Conservation (phyloP, 2,113 vertebrate genomes). For the Gobius niger region DNA sequence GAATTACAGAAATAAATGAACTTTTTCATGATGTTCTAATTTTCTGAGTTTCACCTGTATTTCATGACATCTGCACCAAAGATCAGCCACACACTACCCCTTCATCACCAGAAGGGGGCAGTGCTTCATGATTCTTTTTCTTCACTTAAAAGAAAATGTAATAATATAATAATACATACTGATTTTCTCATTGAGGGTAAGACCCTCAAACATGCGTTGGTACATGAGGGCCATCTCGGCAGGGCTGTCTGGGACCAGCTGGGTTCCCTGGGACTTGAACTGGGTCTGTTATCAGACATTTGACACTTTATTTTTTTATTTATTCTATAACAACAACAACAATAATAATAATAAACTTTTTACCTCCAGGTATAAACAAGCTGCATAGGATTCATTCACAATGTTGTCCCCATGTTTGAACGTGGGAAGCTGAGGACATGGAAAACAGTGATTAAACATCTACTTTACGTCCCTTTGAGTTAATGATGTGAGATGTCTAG, state of each 20-base stretch:
- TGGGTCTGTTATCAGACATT: slow-evolving; percentile 48
- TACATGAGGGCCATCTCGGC: slow-evolving; percentile 69
- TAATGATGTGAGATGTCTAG: no score
- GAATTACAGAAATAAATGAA: no score
- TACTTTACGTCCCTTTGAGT: not conserved
- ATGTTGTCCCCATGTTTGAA: slow-evolving; percentile 70
- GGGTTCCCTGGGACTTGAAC: slow-evolving; percentile 74
- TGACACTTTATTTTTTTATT: not conserved
- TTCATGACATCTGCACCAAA: no score
- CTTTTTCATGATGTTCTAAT: no score
- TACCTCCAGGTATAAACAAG: slow-evolving; percentile 79
- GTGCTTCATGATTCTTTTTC: not conserved
- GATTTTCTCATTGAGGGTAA: slow-evolving; percentile 69
- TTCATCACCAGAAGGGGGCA: not conserved
- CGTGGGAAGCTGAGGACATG: slow-evolving; percentile 64
- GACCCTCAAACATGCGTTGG: slow-evolving; percentile 74
- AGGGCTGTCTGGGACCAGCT: slow-evolving; percentile 65
- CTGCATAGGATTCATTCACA: slow-evolving; percentile 76
- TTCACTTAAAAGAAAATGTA: not conserved
- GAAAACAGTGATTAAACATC: not conserved
- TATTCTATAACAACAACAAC: no score
- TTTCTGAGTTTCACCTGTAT: no score
- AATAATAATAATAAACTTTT: slow-evolving; percentile 1
- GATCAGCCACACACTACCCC: not conserved
- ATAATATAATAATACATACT: slow-evolving; percentile 52